Evolutionary conservation across 2,113 vertebrate genomes (phyloP).

Genomic region (Proterorhinus semilunaris): DNA sequence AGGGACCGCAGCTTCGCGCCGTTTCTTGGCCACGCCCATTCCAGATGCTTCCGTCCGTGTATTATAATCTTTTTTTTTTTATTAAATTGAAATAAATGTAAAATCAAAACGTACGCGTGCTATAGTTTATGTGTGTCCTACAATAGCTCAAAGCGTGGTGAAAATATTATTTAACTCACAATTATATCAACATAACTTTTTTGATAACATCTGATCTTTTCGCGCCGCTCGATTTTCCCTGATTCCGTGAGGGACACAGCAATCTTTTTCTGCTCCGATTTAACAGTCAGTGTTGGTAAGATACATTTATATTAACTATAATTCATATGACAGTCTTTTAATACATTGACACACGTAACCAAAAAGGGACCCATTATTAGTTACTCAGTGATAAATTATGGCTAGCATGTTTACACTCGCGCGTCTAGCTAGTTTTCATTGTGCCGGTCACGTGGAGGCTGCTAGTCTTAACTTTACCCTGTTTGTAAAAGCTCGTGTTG

Average conservation of each 20-base stretch:
- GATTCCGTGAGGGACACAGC: background rate
- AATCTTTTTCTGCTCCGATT: background rate
- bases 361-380: background rate
- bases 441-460: background rate
- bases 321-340: background rate
- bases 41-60: background rate
- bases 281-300: background rate
- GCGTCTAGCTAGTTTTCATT: background rate
- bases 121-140: too few species aligned
- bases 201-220: background rate
- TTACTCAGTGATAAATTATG: background rate
- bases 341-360: background rate
- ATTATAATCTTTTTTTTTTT: too few species aligned
- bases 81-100: too few species aligned
- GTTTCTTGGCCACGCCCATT: background rate
- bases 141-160: too few species aligned
- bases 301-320: background rate
- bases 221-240: slow-evolving; percentile 9
- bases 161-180: too few species aligned
- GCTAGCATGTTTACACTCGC: background rate
- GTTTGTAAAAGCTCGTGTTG: background rate
- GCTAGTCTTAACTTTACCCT: background rate
- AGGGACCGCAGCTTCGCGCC: background rate
- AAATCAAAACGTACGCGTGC: too few species aligned
- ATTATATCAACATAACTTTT: too few species aligned